Base-by-base conservation (phyloP, 1,140 invertebrate genomes). In the Micrasema minimum region DNA sequence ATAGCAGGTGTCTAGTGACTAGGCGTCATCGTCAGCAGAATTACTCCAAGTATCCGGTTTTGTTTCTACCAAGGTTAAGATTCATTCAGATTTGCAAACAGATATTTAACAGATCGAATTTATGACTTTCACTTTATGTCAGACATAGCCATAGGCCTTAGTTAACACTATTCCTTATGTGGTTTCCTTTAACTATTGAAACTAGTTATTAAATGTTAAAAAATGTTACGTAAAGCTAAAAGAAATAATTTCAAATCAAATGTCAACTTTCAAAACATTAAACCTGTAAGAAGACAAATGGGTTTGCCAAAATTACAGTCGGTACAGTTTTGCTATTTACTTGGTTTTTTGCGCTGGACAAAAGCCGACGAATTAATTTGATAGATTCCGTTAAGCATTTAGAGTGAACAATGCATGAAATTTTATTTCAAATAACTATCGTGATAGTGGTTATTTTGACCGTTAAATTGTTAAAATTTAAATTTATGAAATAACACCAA, bases 101-200 rank as follows among this genome's bases (percentile, higher is more conserved):
- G 18, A 41, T 31, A 41, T 41, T 41, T 59, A 41, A 18, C 55
- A 14, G 22, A 11, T 43, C 37, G 35, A 7, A 59, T 59, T 59
- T 59, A 59, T 22, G 5, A 59, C 55, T 59, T 59, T 59, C 55
- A 59, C 55, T 59, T 31, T 26, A 23, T 59, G 55, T 59, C 23
- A 37, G 51, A 35, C 12, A 31, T 2, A 20, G 16, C 46, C 16
- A 14, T 37, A 26, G 23, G 51, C 26, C 26, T 31, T 31, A 31
- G 7, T 26, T 53, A 53, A 12, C 55, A 41, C 22, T 12, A 18
- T 59, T 59, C 22, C 14, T 59, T 43, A 59, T 14, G 22, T 22
- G 18, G 46, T 20, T 20, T 22, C 23, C 12, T 12, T 38, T 4
- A 16, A 59, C 12, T 59, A 23, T 59, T 9, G 35, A 59, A 59